Conservation (phyloP, 2,888 invertebrate species). For the Cerceris rybyensis region DNA sequence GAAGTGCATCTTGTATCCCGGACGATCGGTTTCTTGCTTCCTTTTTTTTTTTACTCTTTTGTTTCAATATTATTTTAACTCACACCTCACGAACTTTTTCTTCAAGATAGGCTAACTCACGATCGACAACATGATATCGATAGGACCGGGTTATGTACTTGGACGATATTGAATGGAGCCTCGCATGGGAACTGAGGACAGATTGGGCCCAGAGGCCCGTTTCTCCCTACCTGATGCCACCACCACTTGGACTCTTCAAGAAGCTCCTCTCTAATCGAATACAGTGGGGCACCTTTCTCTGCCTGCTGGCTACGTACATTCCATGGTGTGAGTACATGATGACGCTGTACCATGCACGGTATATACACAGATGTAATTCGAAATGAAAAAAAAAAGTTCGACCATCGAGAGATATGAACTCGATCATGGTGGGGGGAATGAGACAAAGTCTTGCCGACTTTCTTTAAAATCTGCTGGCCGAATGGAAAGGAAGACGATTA, state of each 20-base stretch:
- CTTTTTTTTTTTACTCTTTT: neutral
- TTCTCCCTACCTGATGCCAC: slow-evolving; percentile 72
- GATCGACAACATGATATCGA: slow-evolving; percentile 70
- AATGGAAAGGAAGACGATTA: slow-evolving; percentile 56
- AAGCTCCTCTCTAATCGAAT: slow-evolving; percentile 79
- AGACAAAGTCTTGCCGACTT: slow-evolving; percentile 52
- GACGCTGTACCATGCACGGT: slow-evolving; percentile 22
- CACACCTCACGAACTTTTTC: slow-evolving; percentile 68
- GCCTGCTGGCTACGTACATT: slow-evolving; percentile 49
- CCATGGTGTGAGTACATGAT: slow-evolving; percentile 29
- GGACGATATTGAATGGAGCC: slow-evolving; percentile 72
- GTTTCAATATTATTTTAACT: slow-evolving; percentile 11
- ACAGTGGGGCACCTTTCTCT: slow-evolving; percentile 78
- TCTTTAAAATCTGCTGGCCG: slow-evolving; percentile 58
- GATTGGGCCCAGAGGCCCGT: slow-evolving; percentile 74
- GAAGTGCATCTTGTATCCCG: slow-evolving; percentile 66
- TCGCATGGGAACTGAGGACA: slow-evolving; percentile 77
- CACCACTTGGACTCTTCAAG: slow-evolving; percentile 68
- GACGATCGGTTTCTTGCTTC: slow-evolving; percentile 8
- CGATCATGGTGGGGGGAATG: slow-evolving; percentile 14
- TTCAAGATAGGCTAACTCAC: slow-evolving; percentile 66
- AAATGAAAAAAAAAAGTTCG: slow-evolving; percentile 40
- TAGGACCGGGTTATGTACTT: slow-evolving; percentile 62
- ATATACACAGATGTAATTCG: slow-evolving; percentile 21
- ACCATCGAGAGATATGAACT: slow-evolving; percentile 5